Conservation (phyloP, 2,797 vertebrate species). For the Hemibagrus guttatus region DNA sequence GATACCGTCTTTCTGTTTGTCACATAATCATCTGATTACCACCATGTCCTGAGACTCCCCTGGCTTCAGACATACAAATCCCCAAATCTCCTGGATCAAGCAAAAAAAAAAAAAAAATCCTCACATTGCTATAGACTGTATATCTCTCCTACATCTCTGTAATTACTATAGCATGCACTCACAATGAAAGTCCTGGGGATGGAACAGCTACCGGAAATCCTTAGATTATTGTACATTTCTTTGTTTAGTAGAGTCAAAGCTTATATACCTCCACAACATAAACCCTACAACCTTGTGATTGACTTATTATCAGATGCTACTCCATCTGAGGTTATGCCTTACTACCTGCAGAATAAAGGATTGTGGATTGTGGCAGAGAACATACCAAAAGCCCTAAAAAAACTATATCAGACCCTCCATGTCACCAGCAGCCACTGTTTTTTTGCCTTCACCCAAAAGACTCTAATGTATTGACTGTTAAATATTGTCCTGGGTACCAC, state of each 20-base stretch:
- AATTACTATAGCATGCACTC: background rate
- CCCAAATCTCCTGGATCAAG: background rate
- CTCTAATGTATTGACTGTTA: background rate
- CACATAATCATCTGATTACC: background rate
- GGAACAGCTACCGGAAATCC: background rate
- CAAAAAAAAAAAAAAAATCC: no score
- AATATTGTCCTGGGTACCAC: conserved; percentile 1
- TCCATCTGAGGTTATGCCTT: background rate
- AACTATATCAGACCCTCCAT: background rate
- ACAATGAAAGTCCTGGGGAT: background rate
- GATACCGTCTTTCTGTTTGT: background rate
- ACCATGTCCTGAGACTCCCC: background rate
- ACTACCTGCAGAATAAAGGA: background rate
- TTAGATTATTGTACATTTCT: background rate
- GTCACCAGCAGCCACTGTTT: background rate
- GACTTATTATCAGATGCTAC: background rate
- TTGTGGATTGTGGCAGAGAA: background rate
- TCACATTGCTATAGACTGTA: background rate
- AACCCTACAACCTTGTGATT: background rate
- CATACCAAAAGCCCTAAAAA: background rate
- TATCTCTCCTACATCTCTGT: background rate
- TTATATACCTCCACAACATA: background rate
- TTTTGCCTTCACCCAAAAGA: background rate
- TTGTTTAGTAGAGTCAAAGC: background rate
- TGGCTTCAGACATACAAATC: background rate